Base-by-base conservation (phyloP, 1,140 invertebrate genomes). In the Amyelois transitella region DNA sequence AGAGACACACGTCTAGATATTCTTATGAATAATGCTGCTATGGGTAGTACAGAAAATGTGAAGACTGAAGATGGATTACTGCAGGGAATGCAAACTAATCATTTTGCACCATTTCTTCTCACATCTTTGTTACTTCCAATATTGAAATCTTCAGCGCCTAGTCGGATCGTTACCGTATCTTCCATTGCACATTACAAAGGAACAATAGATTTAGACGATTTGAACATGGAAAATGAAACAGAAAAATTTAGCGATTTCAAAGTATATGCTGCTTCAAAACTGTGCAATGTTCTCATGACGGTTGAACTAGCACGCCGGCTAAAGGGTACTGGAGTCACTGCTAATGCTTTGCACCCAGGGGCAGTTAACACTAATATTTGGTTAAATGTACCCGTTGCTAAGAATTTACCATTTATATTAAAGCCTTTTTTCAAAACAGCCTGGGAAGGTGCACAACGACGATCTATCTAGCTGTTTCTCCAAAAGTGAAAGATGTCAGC, bases 331-430 rank as follows among this genome's bases (percentile, higher is more conserved):
- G 92, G 88, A 4, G 92, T 98, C 0, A 94, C 92, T 0, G 93
- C 91, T 0, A 96, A 97, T 77, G 93, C 92, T 69, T 77, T 96
- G 18, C 94, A 97, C 88, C 96, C 96, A 2, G 96, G 96, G 5
- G 69, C 89, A 6, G 87, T 91, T 19, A 18, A 22, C 10, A 52
- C 51, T 7, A 19, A 52, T 21, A 52, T 52, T 20, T n/a, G 10
- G n/a, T 5, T 12, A 12, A 17, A 20, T 10, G 6, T 52, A 8
- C 51, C 51, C 7, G 6, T 43, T 5, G 19, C 8, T 5, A 52
- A 52, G 18, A 21, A 17, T 21, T 6, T 43, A 21, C 20, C 14
- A 14, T 8, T 19, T 10, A 8, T 45, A 6, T 19, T 45, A 10
- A 45, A 45, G 19, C 43, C 43, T 1, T 19, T 45, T 4, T 32